Conservation (phyloP, 2,888 invertebrate species). For the Caenorhabditis plicata region DNA sequence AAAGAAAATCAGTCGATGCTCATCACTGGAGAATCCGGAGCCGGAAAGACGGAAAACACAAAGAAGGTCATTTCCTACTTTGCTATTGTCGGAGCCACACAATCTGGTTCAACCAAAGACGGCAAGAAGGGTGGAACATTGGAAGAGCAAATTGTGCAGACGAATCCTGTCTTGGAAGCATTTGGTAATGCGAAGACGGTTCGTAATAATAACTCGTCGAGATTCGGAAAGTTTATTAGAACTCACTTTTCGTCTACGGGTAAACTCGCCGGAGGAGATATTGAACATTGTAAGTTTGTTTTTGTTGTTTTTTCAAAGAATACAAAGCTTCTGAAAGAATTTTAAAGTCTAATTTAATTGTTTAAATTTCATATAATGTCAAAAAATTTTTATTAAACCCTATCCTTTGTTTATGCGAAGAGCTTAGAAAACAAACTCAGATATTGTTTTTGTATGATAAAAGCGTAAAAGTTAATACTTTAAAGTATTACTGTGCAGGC, state of each 20-base stretch:
- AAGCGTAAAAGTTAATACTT: no score
- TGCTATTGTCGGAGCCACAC: conserved; percentile 74
- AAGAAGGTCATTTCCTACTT: conserved; percentile 92
- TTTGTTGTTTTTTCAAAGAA: not conserved
- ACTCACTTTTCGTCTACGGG: conserved; percentile 98
- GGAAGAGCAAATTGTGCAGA: conserved; percentile 99
- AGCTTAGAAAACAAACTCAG: no score
- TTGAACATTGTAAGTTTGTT: conserved; percentile 90
- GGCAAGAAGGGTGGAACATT: conserved; percentile 72
- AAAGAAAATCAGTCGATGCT: conserved; percentile 79
- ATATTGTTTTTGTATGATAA: no score
- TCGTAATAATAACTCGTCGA: conserved; percentile 99
- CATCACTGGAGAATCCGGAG: conserved; percentile 97
- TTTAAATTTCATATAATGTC: no score
- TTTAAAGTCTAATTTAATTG: no score
- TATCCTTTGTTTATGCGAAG: no score
- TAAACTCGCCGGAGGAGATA: conserved; percentile 99
- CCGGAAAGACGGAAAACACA: conserved; percentile 99
- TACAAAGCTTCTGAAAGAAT: no score
- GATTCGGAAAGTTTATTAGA: conserved; percentile 99
- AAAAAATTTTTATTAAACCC: no score
- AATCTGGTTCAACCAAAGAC: conserved; percentile 29
- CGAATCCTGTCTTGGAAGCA: conserved; percentile 81
- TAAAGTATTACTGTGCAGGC: no score
- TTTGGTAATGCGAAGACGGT: conserved; percentile 90